Percentiles rank a stretch among this genome's conserved stretches.
phyloP scores from a whole-genome alignment of 1,140 invertebrate genomes.

The Drosophila micromelanica region DNA sequence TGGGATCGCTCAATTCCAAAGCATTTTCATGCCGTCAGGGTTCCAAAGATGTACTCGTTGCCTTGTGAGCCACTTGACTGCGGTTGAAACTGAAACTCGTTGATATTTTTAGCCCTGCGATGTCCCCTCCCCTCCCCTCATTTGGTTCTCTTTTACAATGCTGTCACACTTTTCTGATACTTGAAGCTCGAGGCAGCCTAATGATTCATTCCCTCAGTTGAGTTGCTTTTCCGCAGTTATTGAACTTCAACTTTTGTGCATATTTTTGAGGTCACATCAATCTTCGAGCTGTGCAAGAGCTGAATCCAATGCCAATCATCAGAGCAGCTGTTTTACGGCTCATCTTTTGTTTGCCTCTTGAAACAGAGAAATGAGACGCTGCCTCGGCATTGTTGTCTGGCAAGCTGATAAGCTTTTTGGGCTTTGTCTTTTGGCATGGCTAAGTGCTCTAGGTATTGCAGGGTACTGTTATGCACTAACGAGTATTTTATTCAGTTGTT shows the following conservation, averaged over 20 bases:
- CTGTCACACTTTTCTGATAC: slow-evolving; percentile 5
- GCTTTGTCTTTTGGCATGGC: no score
- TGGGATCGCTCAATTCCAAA: slow-evolving; percentile 42
- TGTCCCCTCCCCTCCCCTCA: not conserved
- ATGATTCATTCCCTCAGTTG: slow-evolving; percentile 12
- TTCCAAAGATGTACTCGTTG: slow-evolving; percentile 29
- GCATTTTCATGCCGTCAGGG: slow-evolving; percentile 39
- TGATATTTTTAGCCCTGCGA: slow-evolving; percentile 61
- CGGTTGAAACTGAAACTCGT: slow-evolving; percentile 73
- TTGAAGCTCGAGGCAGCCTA: slow-evolving; percentile 1
- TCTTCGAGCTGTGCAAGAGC: not conserved
- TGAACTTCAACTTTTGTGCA: slow-evolving; percentile 30
- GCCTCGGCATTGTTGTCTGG: slow-evolving; percentile 5
- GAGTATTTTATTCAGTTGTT: no score
- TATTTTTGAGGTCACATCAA: slow-evolving; percentile 2
- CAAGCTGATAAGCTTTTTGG: no score
- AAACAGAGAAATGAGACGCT: not conserved
- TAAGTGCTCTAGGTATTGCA: no score
- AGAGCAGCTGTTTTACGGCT: slow-evolving; percentile 8
- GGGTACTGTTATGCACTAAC: no score
- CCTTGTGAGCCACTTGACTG: slow-evolving; percentile 72
- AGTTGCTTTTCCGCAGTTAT: slow-evolving; percentile 21
- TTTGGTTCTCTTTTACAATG: slow-evolving; percentile 9
- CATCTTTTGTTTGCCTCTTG: slow-evolving; percentile 13
- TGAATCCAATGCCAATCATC: not conserved